These are phyloP conservation scores for Drepana arcuata DNA, from an alignment of 1,140 invertebrate species.

Conservation along the genomic window DNA sequence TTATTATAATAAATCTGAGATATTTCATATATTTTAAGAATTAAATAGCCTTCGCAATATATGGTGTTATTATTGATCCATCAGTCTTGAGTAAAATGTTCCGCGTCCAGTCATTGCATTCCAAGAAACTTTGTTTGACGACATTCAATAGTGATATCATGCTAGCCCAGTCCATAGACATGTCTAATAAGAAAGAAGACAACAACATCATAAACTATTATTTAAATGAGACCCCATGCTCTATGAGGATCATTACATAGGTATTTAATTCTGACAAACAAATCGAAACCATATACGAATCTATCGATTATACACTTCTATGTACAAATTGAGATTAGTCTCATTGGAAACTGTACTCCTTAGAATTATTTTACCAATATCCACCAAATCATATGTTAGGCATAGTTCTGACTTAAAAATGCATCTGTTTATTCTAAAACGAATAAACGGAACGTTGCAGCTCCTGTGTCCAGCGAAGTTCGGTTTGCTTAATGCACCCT, in stretches of 20 bases:
- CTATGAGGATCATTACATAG: not conserved
- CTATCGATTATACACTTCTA: conserved; percentile 5
- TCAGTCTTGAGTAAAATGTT: conserved; percentile 19
- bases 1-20: not conserved
- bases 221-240: not conserved
- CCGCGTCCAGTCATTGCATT: too few relatives aligned
- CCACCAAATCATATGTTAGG: too few relatives aligned
- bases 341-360: not conserved
- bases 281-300: not conserved
- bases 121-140: not conserved
- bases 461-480: too few relatives aligned
- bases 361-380: too few relatives aligned
- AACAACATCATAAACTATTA: not conserved
- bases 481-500: conserved; percentile 12
- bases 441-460: too few relatives aligned
- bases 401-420: too few relatives aligned
- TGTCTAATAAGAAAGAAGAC: not conserved
- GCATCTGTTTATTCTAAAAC: conserved; percentile 42
- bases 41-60: not conserved
- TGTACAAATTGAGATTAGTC: conserved; percentile 1
- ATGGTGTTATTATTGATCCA: conserved; percentile 1
- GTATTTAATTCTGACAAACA: not conserved
- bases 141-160: too few relatives aligned
- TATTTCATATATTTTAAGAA: not conserved
- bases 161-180: too few relatives aligned